Percentiles rank a stretch among this genome's conserved stretches.
Evolutionary conservation across 1,140 invertebrate species (phyloP).

Genomic region (Halesus radiatus): DNA sequence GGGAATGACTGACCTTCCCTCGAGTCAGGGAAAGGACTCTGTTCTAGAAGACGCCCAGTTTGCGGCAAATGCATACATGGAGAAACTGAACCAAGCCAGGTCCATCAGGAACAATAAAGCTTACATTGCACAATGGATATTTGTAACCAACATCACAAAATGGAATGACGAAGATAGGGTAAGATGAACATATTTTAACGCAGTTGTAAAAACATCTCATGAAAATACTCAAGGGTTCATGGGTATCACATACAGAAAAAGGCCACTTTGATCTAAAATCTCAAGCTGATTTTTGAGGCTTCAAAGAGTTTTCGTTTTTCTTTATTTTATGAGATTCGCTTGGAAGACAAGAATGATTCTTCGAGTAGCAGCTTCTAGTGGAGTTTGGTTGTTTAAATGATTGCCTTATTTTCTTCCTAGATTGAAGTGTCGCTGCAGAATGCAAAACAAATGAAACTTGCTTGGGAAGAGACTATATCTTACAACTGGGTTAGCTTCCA

Average conservation of each 20-base stretch:
- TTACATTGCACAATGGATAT: conserved; percentile 76
- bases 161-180: conserved; percentile 76
- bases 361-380: no score
- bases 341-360: no score
- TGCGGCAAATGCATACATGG: conserved; percentile 72
- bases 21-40: conserved; percentile 68
- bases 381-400: no score
- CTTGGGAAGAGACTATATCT: conserved; percentile 73
- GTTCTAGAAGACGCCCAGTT: conserved; percentile 73
- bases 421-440: conserved; percentile 65
- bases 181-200: conserved; percentile 31
- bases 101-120: conserved; percentile 72
- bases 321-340: no score
- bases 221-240: background rate
- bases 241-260: no score
- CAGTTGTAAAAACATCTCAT: no score
- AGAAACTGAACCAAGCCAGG: conserved; percentile 71
- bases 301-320: no score
- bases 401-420: conserved; percentile 51
- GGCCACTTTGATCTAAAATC: no score
- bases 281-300: no score
- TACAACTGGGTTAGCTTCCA: conserved; percentile 76
- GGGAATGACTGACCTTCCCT: conserved; percentile 58
- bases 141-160: conserved; percentile 81
- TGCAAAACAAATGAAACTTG: conserved; percentile 66